Evolutionary conservation across 2,888 invertebrate species (phyloP).

Genomic region (Agrochola macilenta): DNA sequence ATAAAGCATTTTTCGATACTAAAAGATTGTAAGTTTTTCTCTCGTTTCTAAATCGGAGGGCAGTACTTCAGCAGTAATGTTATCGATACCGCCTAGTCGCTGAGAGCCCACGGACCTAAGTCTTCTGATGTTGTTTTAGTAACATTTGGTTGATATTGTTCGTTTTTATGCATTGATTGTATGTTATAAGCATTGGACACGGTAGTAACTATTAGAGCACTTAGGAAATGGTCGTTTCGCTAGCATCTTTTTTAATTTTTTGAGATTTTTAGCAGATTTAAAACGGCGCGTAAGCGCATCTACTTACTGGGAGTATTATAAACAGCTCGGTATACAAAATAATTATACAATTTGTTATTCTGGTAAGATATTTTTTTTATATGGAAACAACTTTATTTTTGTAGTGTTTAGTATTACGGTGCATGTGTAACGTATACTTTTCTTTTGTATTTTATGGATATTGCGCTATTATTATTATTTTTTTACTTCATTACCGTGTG

Average conservation of each 20-base stretch:
- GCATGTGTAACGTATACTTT: slow-evolving; percentile 86
- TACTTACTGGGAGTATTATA: slow-evolving; percentile 87
- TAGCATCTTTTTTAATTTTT: slow-evolving; percentile 85
- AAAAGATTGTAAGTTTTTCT: slow-evolving; percentile 68
- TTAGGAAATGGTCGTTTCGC: slow-evolving; percentile 88
- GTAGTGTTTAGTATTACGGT: slow-evolving; percentile 88
- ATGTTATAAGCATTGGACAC: slow-evolving; percentile 82
- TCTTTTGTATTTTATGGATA: slow-evolving; percentile 81
- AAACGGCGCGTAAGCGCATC: slow-evolving; percentile 72
- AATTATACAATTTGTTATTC: slow-evolving; percentile 89
- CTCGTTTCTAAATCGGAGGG: slow-evolving; percentile 69
- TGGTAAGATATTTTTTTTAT: slow-evolving; percentile 89
- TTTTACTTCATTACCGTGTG: slow-evolving; percentile 88
- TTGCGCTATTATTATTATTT: slow-evolving; percentile 86
- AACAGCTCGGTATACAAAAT: slow-evolving; percentile 86
- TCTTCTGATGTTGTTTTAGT: slow-evolving; percentile 84
- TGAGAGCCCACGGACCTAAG: slow-evolving; percentile 87
- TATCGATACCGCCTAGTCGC: slow-evolving; percentile 89
- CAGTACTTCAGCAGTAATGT: slow-evolving; percentile 67
- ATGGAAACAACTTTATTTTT: slow-evolving; percentile 88
- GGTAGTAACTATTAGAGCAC: slow-evolving; percentile 89
- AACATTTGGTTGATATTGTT: slow-evolving; percentile 89
- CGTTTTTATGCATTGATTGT: slow-evolving; percentile 87
- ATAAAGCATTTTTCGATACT: slow-evolving; percentile 82
- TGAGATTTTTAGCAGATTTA: slow-evolving; percentile 84